Evolutionary conservation across 2,797 vertebrate genomes (phyloP), one percentile per base, ranked within the genome.

Genomic region (Girardinus metallicus): DNA sequence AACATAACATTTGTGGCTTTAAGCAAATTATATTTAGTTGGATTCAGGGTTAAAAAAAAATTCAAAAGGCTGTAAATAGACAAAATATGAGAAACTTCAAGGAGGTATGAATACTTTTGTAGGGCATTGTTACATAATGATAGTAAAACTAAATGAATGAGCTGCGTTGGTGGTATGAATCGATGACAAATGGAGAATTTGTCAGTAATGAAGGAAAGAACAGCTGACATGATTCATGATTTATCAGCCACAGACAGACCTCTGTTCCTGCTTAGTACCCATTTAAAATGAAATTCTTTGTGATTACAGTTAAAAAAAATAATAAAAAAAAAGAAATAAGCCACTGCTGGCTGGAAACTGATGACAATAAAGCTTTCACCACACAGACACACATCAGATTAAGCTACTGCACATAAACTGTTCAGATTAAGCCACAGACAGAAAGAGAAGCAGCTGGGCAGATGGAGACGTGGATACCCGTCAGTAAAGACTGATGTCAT

Each of bases 391-490:
- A 75, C 4, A 62, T 3, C 0, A 51, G 49, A 29, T 62, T 44
- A 74, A 68, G 55, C 11, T 41, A 78, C 73, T 46, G 5, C 46
- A 44, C 21, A 13, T n/a, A 74, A 12, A 4, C 4, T 18, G 12
- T 64, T 72, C 1, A 9, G 80, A 79, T 71, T 12, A 81, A 71
- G 66, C 36, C 74, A 73, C 16, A 12, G 66, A 34, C 49, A 36
- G 55, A 51, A 16, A 82, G 0, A 79, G 74, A 15, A 83, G 47
- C 88, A 88, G 68, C 8, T 1, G 10, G 78, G 85, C 83, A 87
- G 85, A 85, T 70, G 73, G 26, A 80, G 89, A 78, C 93, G 94
- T 93, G 88, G 85, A 88, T 94, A 94, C 95, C 86, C 94, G 94
- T 93, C 90, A 83, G 84, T 70, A 78, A 80, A 89, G 76, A 83